Percentiles rank a stretch among this genome's conserved stretches.
Conservation (phyloP, 2,113 vertebrate genomes). For the Varanus komodoensis region DNA sequence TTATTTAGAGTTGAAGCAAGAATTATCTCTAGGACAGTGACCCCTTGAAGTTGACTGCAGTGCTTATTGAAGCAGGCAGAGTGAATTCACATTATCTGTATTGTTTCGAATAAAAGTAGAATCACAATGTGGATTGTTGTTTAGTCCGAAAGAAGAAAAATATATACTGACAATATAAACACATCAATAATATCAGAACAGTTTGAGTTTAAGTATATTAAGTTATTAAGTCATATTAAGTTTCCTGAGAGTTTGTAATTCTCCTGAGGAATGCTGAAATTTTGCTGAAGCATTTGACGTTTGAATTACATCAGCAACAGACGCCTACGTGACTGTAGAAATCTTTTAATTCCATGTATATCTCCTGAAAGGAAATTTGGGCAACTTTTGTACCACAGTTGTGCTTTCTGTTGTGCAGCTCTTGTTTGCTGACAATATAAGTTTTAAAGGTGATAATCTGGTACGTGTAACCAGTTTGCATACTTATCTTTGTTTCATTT, state of each 20-base stretch:
- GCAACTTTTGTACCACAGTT: neutral
- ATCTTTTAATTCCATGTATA: neutral
- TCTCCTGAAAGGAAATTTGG: neutral
- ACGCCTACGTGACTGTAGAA: neutral
- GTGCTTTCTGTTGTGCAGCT: neutral
- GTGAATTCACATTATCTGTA: slow-evolving; percentile 32
- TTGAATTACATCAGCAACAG: neutral
- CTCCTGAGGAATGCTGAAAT: neutral
- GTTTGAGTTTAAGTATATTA: neutral
- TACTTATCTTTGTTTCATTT: slow-evolving; percentile 30
- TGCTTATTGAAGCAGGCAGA: slow-evolving; percentile 28
- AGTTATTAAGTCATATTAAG: neutral
- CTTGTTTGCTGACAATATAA: neutral
- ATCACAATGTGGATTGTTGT: neutral
- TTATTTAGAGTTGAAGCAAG: neutral
- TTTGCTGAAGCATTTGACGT: neutral
- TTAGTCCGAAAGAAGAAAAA: neutral
- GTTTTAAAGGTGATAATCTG: neutral
- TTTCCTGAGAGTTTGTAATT: neutral
- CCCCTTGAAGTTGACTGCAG: slow-evolving; percentile 52
- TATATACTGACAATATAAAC: neutral
- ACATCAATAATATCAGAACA: neutral
- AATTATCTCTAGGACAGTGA: slow-evolving; percentile 65
- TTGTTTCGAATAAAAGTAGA: neutral
- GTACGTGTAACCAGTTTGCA: neutral